Evolutionary conservation across 1,140 invertebrate species (phyloP).

Genomic region (Leptinotarsa lineolata): DNA sequence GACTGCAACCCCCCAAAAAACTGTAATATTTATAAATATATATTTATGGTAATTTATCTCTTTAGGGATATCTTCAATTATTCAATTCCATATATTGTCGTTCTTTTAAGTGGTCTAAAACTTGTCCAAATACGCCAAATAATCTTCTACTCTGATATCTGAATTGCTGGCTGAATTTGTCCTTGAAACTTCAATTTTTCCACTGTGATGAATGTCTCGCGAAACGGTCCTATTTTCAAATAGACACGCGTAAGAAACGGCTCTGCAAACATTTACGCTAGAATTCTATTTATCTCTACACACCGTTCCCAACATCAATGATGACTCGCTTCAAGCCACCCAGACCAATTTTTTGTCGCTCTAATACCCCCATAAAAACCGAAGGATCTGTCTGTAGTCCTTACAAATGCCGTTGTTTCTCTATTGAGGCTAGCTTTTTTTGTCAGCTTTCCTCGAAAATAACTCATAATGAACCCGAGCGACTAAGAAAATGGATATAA

Average conservation of each 20-base stretch:
- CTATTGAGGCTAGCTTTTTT: not conserved
- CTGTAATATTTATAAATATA: too few relatives aligned
- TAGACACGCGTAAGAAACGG: not conserved
- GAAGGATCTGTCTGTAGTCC: constrained; percentile 2
- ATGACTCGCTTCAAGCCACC: not conserved
- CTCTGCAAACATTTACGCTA: not conserved
- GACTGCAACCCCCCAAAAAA: too few relatives aligned
- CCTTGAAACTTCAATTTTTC: too few relatives aligned
- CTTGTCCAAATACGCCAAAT: too few relatives aligned
- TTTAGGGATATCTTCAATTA: too few relatives aligned
- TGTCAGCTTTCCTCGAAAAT: constrained; percentile 2
- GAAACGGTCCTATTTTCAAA: too few relatives aligned
- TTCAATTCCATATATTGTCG: too few relatives aligned
- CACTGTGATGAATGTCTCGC: too few relatives aligned
- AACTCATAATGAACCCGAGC: constrained; percentile 4
- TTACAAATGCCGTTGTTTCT: constrained; percentile 3
- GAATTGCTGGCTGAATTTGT: too few relatives aligned
- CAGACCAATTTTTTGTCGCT: constrained; percentile 1
- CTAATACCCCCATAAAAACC: not conserved
- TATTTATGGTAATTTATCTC: too few relatives aligned
- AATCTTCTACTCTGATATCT: too few relatives aligned
- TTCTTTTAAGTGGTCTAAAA: too few relatives aligned
- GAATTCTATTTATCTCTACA: constrained; percentile 1
- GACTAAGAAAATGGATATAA: constrained; percentile 4
- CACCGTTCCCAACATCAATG: not conserved